Conservation (phyloP, 2,113 vertebrate species). For the Anarhynchus alexandrinus region DNA sequence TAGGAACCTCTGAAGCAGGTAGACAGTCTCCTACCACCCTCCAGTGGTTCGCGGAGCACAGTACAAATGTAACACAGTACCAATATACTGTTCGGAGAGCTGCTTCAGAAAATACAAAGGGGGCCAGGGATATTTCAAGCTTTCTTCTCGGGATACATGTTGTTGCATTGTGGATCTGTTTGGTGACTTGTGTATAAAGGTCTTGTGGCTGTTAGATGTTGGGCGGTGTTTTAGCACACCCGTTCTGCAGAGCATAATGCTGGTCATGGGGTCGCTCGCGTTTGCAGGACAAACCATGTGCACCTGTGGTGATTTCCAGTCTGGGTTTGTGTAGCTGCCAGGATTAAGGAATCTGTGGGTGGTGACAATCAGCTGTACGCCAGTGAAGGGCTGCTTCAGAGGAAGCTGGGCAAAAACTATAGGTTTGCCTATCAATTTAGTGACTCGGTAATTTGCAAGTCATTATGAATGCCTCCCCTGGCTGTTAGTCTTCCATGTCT, state of each 20-base stretch:
- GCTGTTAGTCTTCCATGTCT: background rate
- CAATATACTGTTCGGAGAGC: background rate
- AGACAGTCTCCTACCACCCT: conserved; percentile 2
- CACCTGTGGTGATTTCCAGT: background rate
- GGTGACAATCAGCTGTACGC: background rate
- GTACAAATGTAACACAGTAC: background rate
- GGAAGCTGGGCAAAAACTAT: background rate
- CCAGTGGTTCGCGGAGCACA: conserved; percentile 22
- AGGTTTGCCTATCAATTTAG: background rate
- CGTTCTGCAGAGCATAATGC: background rate
- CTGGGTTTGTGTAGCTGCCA: background rate
- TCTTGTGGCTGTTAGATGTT: background rate
- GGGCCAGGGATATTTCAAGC: background rate
- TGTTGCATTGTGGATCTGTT: background rate
- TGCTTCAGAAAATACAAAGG: background rate
- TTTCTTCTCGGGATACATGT: background rate
- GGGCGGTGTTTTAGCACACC: background rate
- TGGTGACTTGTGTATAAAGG: background rate
- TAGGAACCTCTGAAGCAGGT: background rate
- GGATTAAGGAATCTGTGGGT: background rate
- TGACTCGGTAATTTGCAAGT: background rate
- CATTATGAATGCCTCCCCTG: background rate
- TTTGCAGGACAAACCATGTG: background rate
- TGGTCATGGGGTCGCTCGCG: fast-evolving
- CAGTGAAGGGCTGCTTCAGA: background rate